A percentile compares a stretch with the other conserved stretches of the same genome.
Conservation (phyloP, 2,113 vertebrate species). For the Heteronetta atricapilla region DNA sequence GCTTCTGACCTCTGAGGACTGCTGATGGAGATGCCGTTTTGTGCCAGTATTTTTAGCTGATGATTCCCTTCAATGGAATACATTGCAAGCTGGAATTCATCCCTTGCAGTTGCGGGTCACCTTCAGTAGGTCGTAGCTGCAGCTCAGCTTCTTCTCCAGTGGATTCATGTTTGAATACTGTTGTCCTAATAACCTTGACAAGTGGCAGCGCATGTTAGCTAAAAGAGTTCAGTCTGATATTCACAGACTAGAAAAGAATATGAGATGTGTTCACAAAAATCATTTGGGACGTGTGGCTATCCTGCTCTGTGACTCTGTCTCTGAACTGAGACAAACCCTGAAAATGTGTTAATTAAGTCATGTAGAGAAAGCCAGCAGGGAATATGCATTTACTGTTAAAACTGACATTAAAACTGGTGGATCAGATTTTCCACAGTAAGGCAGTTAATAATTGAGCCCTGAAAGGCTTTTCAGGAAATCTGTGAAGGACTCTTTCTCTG, state of each 20-base stretch:
- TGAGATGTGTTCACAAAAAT: background rate
- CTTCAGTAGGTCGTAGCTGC: background rate
- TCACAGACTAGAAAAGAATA: background rate
- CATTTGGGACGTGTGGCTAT: background rate
- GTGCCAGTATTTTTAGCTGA: background rate
- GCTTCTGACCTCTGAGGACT: background rate
- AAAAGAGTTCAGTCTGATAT: background rate
- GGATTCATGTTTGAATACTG: background rate
- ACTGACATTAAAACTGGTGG: background rate
- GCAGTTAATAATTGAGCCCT: background rate
- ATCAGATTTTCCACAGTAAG: background rate
- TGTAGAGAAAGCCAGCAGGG: background rate
- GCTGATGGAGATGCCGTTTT: background rate
- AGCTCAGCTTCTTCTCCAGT: background rate
- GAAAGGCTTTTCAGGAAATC: background rate
- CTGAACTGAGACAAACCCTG: background rate
- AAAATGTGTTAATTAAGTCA: background rate
- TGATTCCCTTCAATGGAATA: background rate
- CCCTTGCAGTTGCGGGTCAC: background rate
- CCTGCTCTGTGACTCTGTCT: background rate
- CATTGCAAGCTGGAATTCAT: background rate
- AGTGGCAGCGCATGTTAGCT: background rate
- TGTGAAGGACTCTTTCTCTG: background rate
- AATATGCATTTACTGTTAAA: background rate
- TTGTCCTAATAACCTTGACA: slow-evolving; percentile 25